A percentile compares a stretch with the other conserved stretches of the same genome.
These are phyloP conservation scores for Genyomyrus donnyi DNA, from an alignment of 2,113 vertebrate species.

Conservation along the genomic window DNA sequence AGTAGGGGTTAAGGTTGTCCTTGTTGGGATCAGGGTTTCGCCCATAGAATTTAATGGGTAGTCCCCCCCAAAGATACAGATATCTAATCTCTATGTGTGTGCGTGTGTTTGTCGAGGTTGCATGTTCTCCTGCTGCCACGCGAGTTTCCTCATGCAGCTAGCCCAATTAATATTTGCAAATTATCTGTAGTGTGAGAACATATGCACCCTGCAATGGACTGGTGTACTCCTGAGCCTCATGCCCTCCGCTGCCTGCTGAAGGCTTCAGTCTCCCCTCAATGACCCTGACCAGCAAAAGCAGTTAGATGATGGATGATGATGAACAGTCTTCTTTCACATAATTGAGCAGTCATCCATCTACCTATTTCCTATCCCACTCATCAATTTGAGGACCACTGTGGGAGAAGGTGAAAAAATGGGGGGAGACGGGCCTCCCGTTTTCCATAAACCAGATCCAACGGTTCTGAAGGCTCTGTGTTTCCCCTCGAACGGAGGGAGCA, in stretches of 20 bases:
- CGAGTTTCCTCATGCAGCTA: neutral
- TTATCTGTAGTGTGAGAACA: neutral
- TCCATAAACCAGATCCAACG: neutral
- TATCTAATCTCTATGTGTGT: neutral
- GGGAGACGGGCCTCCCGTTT: neutral
- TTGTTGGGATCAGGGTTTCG: neutral
- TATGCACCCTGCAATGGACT: neutral
- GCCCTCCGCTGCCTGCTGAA: neutral
- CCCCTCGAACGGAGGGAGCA: neutral
- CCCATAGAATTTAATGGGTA: neutral
- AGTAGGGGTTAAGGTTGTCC: neutral
- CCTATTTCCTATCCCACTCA: neutral
- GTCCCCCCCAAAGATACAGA: neutral
- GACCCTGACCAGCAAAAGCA: neutral
- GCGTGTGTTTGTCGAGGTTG: neutral
- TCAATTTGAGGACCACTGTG: neutral
- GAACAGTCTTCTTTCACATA: neutral
- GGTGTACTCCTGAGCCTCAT: neutral
- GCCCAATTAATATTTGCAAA: neutral
- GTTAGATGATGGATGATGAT: neutral
- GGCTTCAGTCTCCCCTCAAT: neutral
- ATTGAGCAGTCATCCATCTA: neutral
- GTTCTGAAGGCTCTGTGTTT: neutral
- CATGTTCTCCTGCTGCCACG: neutral
- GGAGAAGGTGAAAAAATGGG: neutral